Percentiles rank a stretch among this genome's conserved stretches.
Conservation (phyloP, 2,888 invertebrate genomes). For the Galeruca laticollis region DNA sequence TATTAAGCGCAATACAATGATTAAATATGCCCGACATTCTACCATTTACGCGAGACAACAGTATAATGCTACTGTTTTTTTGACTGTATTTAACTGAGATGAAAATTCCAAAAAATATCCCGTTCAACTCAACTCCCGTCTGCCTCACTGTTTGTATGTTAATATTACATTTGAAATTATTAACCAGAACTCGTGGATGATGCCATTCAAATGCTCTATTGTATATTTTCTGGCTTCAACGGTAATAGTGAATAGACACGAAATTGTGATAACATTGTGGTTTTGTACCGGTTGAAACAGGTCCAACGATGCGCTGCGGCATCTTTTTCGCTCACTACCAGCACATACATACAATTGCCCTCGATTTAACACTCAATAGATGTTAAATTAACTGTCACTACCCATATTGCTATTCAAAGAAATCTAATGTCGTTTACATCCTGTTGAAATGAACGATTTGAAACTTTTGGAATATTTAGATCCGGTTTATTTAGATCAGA, state of each 20-base stretch:
- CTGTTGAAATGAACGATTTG: not conserved
- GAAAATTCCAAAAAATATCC: not conserved
- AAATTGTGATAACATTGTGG: constrained; percentile 37
- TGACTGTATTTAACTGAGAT: not conserved
- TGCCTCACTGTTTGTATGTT: constrained; percentile 38
- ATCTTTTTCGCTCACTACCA: constrained; percentile 14
- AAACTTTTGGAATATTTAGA: not conserved
- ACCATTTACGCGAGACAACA: too few species aligned
- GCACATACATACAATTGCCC: constrained; percentile 12
- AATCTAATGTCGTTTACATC: not conserved
- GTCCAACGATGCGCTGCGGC: constrained; percentile 12
- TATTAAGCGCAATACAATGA: too few species aligned
- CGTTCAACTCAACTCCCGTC: not conserved
- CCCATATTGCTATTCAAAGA: not conserved
- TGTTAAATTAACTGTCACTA: constrained; percentile 9
- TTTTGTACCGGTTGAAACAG: constrained; percentile 15
- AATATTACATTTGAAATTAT: constrained; percentile 49
- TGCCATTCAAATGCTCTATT: constrained; percentile 38
- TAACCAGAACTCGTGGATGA: constrained; percentile 42
- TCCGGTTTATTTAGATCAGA: not conserved
- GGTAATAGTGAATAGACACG: constrained; percentile 34
- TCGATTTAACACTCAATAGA: constrained; percentile 14
- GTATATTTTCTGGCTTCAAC: constrained; percentile 36
- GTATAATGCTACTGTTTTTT: not conserved
- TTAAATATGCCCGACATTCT: too few species aligned